Evolutionary conservation across 2,797 vertebrate species (phyloP).

Genomic region (Acanthurus leucopareius): DNA sequence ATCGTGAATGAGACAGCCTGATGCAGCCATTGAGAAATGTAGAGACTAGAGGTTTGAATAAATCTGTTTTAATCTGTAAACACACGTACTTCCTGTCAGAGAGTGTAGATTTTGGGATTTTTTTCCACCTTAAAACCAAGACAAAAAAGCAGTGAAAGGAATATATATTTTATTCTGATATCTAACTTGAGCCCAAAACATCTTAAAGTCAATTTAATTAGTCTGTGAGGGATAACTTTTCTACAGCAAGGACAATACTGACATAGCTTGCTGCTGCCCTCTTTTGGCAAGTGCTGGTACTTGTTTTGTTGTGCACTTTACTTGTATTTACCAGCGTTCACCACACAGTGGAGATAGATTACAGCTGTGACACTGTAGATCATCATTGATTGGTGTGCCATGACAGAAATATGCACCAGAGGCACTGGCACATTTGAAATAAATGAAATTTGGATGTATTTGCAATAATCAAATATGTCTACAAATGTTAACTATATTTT

Average conservation of each 20-base stretch:
- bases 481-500: background rate
- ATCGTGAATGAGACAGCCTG: no score
- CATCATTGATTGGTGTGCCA: background rate
- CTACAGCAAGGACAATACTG: fast-evolving
- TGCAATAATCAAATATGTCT: background rate
- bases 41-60: no score
- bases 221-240: background rate
- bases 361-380: constrained; percentile 3
- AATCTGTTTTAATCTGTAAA: no score
- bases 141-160: background rate
- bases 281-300: constrained; percentile 53
- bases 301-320: fast-evolving
- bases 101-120: no score
- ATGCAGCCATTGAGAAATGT: no score
- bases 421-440: background rate
- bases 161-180: no score
- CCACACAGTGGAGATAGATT: constrained; percentile 61
- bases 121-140: no score
- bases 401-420: background rate
- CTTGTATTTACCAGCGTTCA: constrained; percentile 42
- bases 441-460: background rate
- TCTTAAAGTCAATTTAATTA: background rate
- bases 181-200: background rate
- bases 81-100: no score
- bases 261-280: constrained; percentile 73